phyloP scores from a whole-genome alignment of 2,797 vertebrate species.

The Enteromius viviparus region DNA sequence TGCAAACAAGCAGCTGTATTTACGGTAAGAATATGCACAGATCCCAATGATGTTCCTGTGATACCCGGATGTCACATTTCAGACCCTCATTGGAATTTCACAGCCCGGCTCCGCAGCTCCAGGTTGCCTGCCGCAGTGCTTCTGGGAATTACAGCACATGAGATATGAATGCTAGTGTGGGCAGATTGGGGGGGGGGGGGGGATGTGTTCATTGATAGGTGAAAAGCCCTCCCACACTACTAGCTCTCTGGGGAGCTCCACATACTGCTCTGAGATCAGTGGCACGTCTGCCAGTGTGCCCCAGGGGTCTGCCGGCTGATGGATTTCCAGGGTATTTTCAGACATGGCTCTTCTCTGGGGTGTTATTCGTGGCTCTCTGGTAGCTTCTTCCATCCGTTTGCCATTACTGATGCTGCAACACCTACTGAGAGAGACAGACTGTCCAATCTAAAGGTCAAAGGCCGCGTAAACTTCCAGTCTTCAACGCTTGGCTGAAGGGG shows the following conservation, averaged over 20 bases:
- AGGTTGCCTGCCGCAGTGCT: conserved; percentile 2
- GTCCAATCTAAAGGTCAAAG: conserved; percentile 46
- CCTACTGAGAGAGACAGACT: conserved; percentile 30
- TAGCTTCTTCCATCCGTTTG: not conserved
- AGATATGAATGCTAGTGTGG: conserved; percentile 34
- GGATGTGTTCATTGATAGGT: conserved; percentile 43
- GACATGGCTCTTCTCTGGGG: conserved; percentile 20
- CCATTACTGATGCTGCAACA: conserved; percentile 18
- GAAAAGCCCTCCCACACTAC: conserved; percentile 28
- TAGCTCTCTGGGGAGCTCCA: conserved; percentile 37
- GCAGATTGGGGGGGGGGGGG: conserved; percentile 17
- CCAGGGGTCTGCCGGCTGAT: conserved; percentile 31
- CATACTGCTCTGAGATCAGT: conserved; percentile 44
- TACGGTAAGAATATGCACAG: not conserved
- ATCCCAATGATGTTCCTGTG: not conserved
- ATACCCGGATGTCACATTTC: conserved; percentile 14
- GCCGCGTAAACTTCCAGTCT: conserved; percentile 4
- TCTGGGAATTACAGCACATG: conserved; percentile 19
- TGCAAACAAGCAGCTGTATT: not conserved
- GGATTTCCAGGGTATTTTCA: conserved; percentile 35
- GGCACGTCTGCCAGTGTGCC: conserved; percentile 26
- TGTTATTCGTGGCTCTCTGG: conserved; percentile 7
- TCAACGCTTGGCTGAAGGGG: not conserved
- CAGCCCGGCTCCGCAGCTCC: not conserved
- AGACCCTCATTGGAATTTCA: conserved; percentile 10